Conservation (phyloP, 2,113 vertebrate genomes). For the Labeo catla region DNA sequence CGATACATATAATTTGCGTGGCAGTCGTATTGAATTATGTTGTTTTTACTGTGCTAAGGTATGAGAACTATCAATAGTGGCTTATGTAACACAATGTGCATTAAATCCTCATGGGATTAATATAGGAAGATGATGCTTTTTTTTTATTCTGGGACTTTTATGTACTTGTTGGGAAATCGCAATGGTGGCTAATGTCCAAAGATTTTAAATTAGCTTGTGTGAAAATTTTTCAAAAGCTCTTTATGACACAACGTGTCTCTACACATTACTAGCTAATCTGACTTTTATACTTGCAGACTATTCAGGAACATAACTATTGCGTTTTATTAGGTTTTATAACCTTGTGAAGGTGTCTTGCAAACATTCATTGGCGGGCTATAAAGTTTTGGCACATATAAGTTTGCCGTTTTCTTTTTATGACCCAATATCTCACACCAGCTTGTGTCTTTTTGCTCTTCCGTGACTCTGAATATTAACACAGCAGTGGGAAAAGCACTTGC, state of each 20-base stretch:
- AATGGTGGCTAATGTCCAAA: background rate
- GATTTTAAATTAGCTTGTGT: background rate
- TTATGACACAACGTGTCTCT: conserved; percentile 13
- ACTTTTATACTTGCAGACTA: conserved; percentile 19
- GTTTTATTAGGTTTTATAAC: conserved; percentile 41
- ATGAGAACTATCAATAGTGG: conserved; percentile 23
- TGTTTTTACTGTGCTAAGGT: conserved; percentile 12
- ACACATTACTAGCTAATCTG: conserved; percentile 22
- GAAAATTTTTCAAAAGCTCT: conserved; percentile 2
- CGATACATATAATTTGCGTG: conserved; percentile 10
- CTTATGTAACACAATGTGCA: background rate
- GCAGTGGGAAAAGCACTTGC: conserved; percentile 27
- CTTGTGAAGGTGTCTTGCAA: conserved; percentile 45
- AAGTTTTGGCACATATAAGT: conserved; percentile 33
- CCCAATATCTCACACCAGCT: conserved; percentile 39
- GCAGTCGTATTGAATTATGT: conserved; percentile 9
- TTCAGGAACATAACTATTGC: conserved; percentile 4
- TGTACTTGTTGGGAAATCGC: background rate
- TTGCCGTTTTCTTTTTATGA: conserved; percentile 35
- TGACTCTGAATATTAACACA: conserved; percentile 47
- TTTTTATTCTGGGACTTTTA: background rate
- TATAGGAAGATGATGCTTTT: background rate
- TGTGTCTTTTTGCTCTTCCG: conserved; percentile 41
- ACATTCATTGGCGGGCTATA: conserved; percentile 41
- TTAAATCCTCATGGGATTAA: conserved; percentile 1